Conservation (phyloP, 2,797 vertebrate genomes). For the Lacerta viridis region DNA sequence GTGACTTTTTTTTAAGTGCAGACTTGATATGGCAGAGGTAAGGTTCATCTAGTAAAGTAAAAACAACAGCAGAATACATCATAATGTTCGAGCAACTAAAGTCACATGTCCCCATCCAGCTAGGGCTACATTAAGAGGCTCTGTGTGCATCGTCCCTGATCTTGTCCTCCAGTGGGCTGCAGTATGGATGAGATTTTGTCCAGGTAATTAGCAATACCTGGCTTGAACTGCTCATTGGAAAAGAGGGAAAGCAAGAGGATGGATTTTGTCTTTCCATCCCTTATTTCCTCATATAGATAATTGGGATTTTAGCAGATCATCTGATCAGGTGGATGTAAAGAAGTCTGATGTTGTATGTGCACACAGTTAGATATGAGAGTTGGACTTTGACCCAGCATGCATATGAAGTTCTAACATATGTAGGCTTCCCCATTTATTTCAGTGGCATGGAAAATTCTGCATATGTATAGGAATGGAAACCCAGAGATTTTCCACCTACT, state of each 20-base stretch:
- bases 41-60: conserved; percentile 10
- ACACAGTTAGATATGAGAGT: background rate
- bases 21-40: conserved; percentile 17
- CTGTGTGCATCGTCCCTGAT: background rate
- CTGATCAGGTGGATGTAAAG: background rate
- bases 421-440: background rate
- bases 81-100: background rate
- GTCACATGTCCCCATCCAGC: background rate
- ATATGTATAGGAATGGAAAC: background rate
- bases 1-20: conserved; percentile 11
- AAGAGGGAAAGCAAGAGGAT: background rate
- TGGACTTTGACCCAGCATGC: background rate
- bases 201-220: background rate
- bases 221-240: background rate
- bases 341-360: background rate
- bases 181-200: background rate
- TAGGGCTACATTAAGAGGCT: background rate
- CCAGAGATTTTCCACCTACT: background rate
- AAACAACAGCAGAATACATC: background rate
- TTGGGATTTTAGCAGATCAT: background rate
- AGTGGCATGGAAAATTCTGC: background rate
- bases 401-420: background rate
- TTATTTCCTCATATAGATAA: background rate
- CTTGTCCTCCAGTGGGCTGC: background rate
- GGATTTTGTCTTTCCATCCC: background rate